Base-by-base conservation (phyloP, 2,797 vertebrate genomes). In the Synaphobranchus kaupii region DNA sequence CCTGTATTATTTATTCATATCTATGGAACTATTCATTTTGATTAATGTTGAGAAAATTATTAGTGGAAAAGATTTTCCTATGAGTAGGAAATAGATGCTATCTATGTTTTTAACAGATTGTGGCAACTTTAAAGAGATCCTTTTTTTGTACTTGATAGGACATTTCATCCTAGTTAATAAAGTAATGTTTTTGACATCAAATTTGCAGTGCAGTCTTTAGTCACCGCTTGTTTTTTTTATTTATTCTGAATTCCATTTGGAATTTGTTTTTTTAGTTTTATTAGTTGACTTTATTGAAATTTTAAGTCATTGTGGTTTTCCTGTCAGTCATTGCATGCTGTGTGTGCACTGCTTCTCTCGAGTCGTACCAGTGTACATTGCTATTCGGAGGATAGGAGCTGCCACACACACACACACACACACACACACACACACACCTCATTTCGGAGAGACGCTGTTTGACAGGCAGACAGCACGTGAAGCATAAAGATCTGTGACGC, bases 61-160 rank as follows among this genome's bases (percentile, higher is more conserved):
- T 88, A 89, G 90, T 91, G 92, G 76, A 91, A 92, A 94, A 95
- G 94, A 94, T 88, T 95, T 96, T 95, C 95, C 92, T 96, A 94
- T 93, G 89, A 93, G 90, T 94, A 95, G 95, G 95, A 93, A 95
- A 93, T 94, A 96, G 95, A 94, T 92, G 93, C 94, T 96, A 91
- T 88, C 92, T 95, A 93, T 97, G 97, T 98, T 98, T 99, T 97
- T 98, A 98, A 97, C 94, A 94, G 94, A 96, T 95, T 97, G 96
- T 97, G 96, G 96, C 95, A 95, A 97, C 94, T 95, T 94, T 94
- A 95, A 96, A 95, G 94, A 97, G 94, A 95, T 95, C 93, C 93
- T 86, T 96, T 96, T 97, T 98, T 98, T 98, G 97, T 98, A 99
- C 97, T 94, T 96, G 94, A 97, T 95, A 96, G 96, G 96, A 97